phyloP scores from a whole-genome alignment of 2,113 vertebrate genomes.

The Potamarius usumacintae region DNA sequence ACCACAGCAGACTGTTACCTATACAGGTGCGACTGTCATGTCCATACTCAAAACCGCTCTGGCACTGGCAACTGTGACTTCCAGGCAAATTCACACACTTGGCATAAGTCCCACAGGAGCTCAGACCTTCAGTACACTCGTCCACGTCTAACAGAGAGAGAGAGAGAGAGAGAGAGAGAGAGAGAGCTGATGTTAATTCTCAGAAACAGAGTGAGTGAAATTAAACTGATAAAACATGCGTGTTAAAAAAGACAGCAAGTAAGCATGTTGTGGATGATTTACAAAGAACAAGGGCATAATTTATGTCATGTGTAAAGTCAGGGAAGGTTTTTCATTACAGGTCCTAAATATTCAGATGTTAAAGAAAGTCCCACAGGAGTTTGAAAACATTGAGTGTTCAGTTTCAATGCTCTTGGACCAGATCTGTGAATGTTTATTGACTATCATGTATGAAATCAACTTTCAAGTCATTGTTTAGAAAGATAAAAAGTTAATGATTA shows the following conservation, averaged over 20 bases:
- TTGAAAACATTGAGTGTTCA: too few species aligned
- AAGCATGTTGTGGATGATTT: neutral
- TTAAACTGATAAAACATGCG: too few species aligned
- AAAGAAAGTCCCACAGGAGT: too few species aligned
- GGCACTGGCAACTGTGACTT: slow-evolving; percentile 83
- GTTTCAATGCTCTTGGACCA: too few species aligned
- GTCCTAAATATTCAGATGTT: too few species aligned
- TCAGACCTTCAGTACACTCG: slow-evolving; percentile 77
- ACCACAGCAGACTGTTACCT: slow-evolving; percentile 70
- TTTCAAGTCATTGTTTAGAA: too few species aligned
- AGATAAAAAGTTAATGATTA: too few species aligned
- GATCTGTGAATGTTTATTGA: too few species aligned
- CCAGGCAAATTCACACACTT: slow-evolving; percentile 80
- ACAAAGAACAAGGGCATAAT: neutral
- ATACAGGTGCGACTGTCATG: slow-evolving; percentile 75
- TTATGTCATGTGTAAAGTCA: too few species aligned
- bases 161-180: slow-evolving; percentile 19
- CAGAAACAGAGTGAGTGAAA: too few species aligned
- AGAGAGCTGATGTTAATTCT: neutral
- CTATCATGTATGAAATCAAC: too few species aligned
- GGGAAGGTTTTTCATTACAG: too few species aligned
- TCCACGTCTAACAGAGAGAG: slow-evolving; percentile 76
- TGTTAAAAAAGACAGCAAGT: neutral
- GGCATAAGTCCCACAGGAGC: slow-evolving; percentile 76
- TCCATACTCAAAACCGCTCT: slow-evolving; percentile 68